These are phyloP conservation scores for Tragelaphus oryx DNA, from an alignment of 2,797 vertebrate genomes.

Conservation along the genomic window DNA sequence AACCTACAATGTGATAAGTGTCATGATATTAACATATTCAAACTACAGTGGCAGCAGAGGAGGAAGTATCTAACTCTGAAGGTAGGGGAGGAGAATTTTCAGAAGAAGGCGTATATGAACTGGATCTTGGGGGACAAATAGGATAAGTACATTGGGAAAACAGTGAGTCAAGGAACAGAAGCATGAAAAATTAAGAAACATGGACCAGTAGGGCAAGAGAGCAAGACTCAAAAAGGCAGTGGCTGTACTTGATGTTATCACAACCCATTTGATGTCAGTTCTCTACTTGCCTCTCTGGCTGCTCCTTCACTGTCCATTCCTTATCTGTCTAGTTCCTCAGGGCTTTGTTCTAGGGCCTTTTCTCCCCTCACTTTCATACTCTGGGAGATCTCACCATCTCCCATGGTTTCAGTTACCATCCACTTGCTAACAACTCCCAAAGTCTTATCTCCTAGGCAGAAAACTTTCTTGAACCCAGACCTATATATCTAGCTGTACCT, in stretches of 20 bases:
- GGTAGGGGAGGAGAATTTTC: neutral
- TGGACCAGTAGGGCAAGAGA: neutral
- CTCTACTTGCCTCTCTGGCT: neutral
- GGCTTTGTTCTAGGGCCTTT: neutral
- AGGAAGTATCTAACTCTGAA: slow-evolving; percentile 20
- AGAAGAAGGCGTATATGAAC: slow-evolving; percentile 19
- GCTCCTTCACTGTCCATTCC: neutral
- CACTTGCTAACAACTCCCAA: neutral
- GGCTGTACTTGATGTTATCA: neutral
- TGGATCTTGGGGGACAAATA: neutral
- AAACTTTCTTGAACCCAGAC: neutral
- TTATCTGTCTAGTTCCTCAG: neutral
- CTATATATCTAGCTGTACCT: neutral
- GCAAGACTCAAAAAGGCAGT: neutral
- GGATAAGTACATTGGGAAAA: neutral
- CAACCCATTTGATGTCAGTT: neutral
- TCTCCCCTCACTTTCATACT: slow-evolving; percentile 6
- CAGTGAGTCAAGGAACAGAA: slow-evolving; percentile 22
- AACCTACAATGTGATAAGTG: neutral
- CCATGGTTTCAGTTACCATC: neutral
- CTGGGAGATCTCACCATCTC: slow-evolving; percentile 21
- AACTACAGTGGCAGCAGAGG: neutral
- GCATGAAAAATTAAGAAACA: slow-evolving; percentile 35
- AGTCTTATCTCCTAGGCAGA: neutral
- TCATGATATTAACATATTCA: neutral